Evolutionary conservation across 2,113 vertebrate genomes (phyloP), one percentile per base, ranked within the genome.

Genomic region (Acrocephalus arundinaceus): DNA sequence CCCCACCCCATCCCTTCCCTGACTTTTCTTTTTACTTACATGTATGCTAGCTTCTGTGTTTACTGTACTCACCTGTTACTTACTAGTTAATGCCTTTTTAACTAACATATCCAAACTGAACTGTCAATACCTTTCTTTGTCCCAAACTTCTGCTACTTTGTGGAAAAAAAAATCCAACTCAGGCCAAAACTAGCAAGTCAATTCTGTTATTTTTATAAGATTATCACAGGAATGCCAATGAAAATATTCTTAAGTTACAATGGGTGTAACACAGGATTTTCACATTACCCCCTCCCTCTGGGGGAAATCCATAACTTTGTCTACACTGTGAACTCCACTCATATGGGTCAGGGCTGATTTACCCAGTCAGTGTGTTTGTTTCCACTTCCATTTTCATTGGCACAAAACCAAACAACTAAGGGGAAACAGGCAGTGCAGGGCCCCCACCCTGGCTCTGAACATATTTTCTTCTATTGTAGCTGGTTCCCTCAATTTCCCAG

Each of bases 211-310:
- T 97, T 97, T 92, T 97, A 45, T 82, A 95, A 97, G 93, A 92
- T 95, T 96, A 77, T 90, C 63, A 88, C 68, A 94, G 93, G 77
- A 90, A 87, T 97, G 96, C 97, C 97, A 97, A 98, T 92, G 85
- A 97, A 98, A 98, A 97, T 97, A 97, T 93, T 97, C 96, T 97
- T 95, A 91, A 97, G 94, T 97, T 97, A 98, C 95, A 98, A 93
- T 97, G 96, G 91, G 88, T 95, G 79, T 96, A 97, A 95, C 95
- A 95, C 95, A 97, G 94, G 74, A 97, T 97, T 97, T 97, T 98
- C 94, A 97, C 86, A 91, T 96, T 96, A 95, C 71, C 89, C 96
- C 87, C 77, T 95, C 76, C 57, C 67, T 96, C 90, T 73, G 59
- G 91, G 97, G 92, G 97, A 97, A 97, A 96, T 91, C 93, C 95